Evolutionary conservation across 1,140 invertebrate species (phyloP).

Genomic region (Drosophila parabipectinata): DNA sequence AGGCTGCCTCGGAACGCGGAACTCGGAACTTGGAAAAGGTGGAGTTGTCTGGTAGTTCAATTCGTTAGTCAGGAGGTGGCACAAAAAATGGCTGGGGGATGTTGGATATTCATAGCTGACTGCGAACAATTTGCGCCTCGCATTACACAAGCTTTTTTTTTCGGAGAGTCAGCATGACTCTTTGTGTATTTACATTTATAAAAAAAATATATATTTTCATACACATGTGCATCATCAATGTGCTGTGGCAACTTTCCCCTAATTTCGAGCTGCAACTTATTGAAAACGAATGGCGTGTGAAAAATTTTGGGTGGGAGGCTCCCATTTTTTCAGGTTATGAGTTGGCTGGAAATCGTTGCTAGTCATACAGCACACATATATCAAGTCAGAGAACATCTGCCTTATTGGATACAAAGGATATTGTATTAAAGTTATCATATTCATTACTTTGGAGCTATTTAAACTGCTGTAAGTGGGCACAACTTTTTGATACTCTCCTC

Average conservation of each 20-base stretch:
- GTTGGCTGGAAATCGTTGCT: slow-evolving; percentile 36
- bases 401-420: background rate
- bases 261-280: slow-evolving; percentile 69
- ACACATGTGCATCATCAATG: slow-evolving; percentile 27
- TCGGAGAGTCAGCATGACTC: slow-evolving; percentile 70
- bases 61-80: slow-evolving; percentile 59
- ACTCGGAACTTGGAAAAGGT: slow-evolving; percentile 68
- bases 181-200: slow-evolving; percentile 44
- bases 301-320: slow-evolving; percentile 37
- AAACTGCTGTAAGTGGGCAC: background rate
- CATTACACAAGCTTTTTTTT: slow-evolving; percentile 71
- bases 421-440: background rate
- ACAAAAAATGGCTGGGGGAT: background rate
- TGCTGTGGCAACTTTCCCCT: slow-evolving; percentile 48
- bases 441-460: background rate
- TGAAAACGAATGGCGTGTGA: slow-evolving; percentile 80
- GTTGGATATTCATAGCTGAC: slow-evolving; percentile 49
- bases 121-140: slow-evolving; percentile 68
- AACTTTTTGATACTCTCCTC: slow-evolving; percentile 16
- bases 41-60: slow-evolving; percentile 75
- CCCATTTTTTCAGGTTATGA: slow-evolving; percentile 10
- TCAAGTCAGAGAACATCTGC: slow-evolving; percentile 11
- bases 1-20: slow-evolving; percentile 43
- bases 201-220: slow-evolving; percentile 17
- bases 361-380: slow-evolving; percentile 34